Conservation (phyloP, 1,140 invertebrate genomes). For the Drosophila bipectinata region DNA sequence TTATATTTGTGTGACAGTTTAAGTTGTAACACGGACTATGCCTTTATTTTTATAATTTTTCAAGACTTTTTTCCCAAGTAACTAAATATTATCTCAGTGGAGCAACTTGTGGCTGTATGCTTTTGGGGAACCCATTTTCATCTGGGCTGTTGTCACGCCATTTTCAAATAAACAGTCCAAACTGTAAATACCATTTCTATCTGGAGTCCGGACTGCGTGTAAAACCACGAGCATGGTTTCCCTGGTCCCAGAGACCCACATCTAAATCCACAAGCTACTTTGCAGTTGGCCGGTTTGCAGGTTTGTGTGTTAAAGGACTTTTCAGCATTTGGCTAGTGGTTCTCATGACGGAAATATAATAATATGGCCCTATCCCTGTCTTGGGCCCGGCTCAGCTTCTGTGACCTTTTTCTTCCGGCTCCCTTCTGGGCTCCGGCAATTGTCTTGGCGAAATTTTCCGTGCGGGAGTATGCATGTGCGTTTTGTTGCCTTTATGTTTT, state of each 20-base stretch:
- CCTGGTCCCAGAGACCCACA: constrained; percentile 12
- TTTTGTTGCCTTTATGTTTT: constrained; percentile 15
- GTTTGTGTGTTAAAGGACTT: constrained; percentile 1
- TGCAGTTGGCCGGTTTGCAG: constrained; percentile 8
- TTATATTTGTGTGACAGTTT: too few species aligned
- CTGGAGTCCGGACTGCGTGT: constrained; percentile 48
- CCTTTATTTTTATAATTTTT: too few species aligned
- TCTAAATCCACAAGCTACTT: neutral
- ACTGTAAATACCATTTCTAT: constrained; percentile 62
- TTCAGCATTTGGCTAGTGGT: constrained; percentile 38
- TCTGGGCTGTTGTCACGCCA: constrained; percentile 45
- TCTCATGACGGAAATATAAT: constrained; percentile 65
- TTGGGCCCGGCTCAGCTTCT: constrained; percentile 40
- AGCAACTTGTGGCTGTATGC: neutral
- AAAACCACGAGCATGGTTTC: constrained; percentile 60
- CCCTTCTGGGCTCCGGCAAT: constrained; percentile 8
- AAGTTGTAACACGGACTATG: too few species aligned
- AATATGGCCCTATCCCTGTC: constrained; percentile 64
- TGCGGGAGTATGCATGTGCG: constrained; percentile 30
- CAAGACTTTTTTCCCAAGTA: too few species aligned
- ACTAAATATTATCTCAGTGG: constrained; percentile 6
- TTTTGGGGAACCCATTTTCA: constrained; percentile 5
- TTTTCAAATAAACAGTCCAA: constrained; percentile 58
- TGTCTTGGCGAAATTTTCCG: constrained; percentile 20
- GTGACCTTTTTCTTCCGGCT: constrained; percentile 20